These are phyloP conservation scores for Synchiropus splendidus DNA, from an alignment of 2,113 vertebrate species.

Conservation along the genomic window DNA sequence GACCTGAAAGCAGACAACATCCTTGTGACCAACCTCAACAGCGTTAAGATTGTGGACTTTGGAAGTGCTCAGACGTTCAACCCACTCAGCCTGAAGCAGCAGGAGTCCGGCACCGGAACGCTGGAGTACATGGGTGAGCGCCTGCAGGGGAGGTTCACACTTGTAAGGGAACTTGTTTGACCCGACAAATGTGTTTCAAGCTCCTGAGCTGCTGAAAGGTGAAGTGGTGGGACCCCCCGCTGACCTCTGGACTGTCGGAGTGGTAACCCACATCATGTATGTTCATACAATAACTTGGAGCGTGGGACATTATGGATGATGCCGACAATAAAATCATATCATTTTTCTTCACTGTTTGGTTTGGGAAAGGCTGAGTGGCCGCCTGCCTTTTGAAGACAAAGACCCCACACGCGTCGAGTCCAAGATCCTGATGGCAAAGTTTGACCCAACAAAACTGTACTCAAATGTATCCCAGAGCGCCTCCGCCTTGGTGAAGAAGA, in stretches of 20 bases:
- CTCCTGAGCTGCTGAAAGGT: constrained; percentile 88
- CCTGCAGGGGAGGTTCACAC: neutral
- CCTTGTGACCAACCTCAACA: constrained; percentile 76
- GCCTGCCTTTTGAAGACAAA: constrained; percentile 80
- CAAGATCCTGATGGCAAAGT: constrained; percentile 81
- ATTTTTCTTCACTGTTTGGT: neutral
- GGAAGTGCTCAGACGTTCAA: constrained; percentile 89
- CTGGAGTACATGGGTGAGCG: constrained; percentile 87
- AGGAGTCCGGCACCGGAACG: constrained; percentile 69
- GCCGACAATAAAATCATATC: too few relatives aligned
- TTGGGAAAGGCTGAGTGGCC: constrained; percentile 72
- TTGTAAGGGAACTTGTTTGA: neutral
- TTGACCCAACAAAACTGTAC: constrained; percentile 84
- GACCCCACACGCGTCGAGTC: constrained; percentile 74
- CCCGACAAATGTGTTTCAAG: constrained; percentile 50
- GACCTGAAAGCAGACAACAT: constrained; percentile 93
- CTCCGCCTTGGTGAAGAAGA: constrained; percentile 85
- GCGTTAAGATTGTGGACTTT: constrained; percentile 87
- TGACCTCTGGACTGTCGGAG: constrained; percentile 84
- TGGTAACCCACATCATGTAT: constrained; percentile 86
- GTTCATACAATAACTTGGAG: too few relatives aligned
- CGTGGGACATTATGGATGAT: too few relatives aligned
- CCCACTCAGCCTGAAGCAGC: constrained; percentile 73
- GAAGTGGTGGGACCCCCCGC: constrained; percentile 85
- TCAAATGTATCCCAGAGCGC: constrained; percentile 90